Conservation (phyloP, 2,888 invertebrate species). For the Drosophila atripex region DNA sequence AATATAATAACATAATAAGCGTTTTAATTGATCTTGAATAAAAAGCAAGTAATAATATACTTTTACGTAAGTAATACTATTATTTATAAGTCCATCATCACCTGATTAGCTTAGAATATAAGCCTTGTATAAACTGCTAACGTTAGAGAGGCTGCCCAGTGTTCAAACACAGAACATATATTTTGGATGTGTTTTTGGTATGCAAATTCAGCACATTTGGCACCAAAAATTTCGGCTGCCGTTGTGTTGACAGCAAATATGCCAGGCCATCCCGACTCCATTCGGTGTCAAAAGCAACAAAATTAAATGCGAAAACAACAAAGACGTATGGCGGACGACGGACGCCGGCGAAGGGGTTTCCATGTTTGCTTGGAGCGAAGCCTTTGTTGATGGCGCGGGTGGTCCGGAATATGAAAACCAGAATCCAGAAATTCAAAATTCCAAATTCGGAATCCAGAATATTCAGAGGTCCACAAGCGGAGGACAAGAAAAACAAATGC, state of each 20-base stretch:
- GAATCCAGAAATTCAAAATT: neutral
- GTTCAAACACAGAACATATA: neutral
- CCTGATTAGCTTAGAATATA: neutral
- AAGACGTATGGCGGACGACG: neutral
- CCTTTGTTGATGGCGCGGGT: conserved; percentile 64
- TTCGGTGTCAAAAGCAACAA: conserved; percentile 80
- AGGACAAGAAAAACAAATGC: conserved; percentile 66
- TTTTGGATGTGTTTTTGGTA: conserved; percentile 28
- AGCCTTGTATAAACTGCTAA: neutral
- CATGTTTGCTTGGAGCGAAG: conserved; percentile 43
- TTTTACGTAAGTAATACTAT: neutral
- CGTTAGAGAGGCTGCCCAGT: neutral
- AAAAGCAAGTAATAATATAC: no score
- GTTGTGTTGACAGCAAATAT: conserved; percentile 54
- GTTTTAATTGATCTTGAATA: no score
- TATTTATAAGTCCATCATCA: neutral
- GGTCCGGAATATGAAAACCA: conserved; percentile 51
- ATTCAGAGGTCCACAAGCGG: conserved; percentile 13
- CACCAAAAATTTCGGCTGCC: conserved; percentile 34
- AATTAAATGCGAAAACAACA: conserved; percentile 69
- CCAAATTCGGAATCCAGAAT: conserved; percentile 16
- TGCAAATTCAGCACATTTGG: conserved; percentile 58
- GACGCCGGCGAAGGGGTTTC: neutral
- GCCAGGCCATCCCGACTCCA: conserved; percentile 56
- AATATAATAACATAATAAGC: no score